phyloP scores from a whole-genome alignment of 2,797 vertebrate species.

The Phrynocephalus vlangalii region DNA sequence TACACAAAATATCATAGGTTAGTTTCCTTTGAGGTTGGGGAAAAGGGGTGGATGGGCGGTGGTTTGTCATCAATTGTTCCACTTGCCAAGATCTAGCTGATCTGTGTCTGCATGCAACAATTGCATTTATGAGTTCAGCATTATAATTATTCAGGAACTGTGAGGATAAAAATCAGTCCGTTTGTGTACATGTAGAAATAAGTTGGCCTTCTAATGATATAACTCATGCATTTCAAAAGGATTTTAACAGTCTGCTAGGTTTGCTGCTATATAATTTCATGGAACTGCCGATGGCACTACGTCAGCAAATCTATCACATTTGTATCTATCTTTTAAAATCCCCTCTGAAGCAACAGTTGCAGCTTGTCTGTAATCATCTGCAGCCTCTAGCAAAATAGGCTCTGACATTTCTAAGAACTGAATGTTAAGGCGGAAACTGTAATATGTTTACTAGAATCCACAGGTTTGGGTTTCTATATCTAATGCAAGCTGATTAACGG shows the following conservation, averaged over 20 bases:
- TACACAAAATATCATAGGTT: constrained; percentile 42
- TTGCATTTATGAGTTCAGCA: constrained; percentile 31
- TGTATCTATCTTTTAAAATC: background rate
- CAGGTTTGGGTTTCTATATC: background rate
- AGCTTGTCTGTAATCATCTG: background rate
- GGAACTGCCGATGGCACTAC: background rate
- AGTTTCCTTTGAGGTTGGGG: constrained; percentile 17
- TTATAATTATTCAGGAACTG: constrained; percentile 46
- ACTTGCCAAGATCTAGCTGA: constrained; percentile 27
- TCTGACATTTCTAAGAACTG: background rate
- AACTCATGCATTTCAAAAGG: constrained; percentile 51
- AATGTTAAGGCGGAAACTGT: background rate
- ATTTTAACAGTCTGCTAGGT: constrained; percentile 42
- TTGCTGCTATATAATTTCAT: constrained; percentile 24
- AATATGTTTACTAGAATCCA: background rate
- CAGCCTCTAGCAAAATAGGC: background rate
- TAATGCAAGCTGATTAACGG: background rate
- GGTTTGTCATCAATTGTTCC: constrained; percentile 11
- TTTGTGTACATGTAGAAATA: constrained; percentile 36
- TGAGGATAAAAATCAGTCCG: constrained; percentile 57
- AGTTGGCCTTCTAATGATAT: constrained; percentile 41
- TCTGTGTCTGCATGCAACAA: fast-evolving
- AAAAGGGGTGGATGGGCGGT: too few relatives aligned
- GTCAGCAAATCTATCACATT: background rate
- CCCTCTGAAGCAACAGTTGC: background rate